Base-by-base conservation (phyloP, 2,888 invertebrate genomes). In the Venustoraphidia nigricollis region DNA sequence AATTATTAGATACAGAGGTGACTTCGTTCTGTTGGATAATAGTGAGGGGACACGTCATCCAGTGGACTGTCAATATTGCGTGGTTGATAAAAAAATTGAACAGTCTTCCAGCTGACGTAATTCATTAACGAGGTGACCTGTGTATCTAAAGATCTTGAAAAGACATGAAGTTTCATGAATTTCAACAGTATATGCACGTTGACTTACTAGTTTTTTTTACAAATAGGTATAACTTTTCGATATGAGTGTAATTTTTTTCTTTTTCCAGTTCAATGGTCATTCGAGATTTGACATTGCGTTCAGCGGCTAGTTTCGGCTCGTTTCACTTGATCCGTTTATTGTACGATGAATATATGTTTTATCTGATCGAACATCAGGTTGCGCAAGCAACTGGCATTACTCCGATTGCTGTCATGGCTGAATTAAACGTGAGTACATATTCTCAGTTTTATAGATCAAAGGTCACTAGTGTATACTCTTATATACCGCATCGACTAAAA, bases 321-420 rank as follows among this genome's bases (percentile, higher is more conserved):
- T 98, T 98, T 74, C 98, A 98, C 71, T 77, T 98, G 57, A 91
- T 98, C 61, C 84, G 97, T 42, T 76, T 99, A 61, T 77, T 98
- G 50, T 98, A 95, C 67, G 97, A 98, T 69, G 98, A 98, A 70
- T 98, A 96, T 69, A 96, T 98, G 87, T 94, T 95, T 71, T 97
- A 93, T 70, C 75, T 97, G 59, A 90, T 99, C 58, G 97, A 98
- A 70, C 92, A 94, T 61, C 87, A 91, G 68, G 94, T 97, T 36
- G 95, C 97, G 40, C 79, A 83, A 62, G 91, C 91, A 46, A 85
- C 83, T 47, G 83, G 84, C 55, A 85, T 88, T 62, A 92, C 94
- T 56, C 92, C 95, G 50, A 94, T 97, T 62, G 92, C 94, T 57
- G 94, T 96, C 53, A 92, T 96, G 82, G 67, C 75, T 46, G 74